Evolutionary conservation across 1,140 invertebrate species (phyloP).

Genomic region (Heliconius eleuchia): DNA sequence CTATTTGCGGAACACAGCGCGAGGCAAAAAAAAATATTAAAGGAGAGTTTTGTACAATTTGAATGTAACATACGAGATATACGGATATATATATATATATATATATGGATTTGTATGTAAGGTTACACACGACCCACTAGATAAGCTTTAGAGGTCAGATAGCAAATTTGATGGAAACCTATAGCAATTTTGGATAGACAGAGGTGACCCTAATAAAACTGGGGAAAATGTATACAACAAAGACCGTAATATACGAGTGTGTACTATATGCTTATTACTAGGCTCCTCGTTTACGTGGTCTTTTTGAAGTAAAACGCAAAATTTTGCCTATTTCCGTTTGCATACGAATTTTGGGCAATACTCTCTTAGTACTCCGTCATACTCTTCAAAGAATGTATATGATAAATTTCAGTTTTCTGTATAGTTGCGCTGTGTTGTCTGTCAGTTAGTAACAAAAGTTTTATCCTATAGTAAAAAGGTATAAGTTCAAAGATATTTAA

Average conservation of each 20-base stretch:
- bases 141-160: neutral
- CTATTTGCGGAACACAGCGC: neutral
- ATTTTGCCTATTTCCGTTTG: neutral
- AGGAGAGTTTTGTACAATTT: too few species aligned
- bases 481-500: too few species aligned
- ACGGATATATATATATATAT: neutral
- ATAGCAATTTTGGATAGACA: neutral
- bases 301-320: neutral
- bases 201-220: constrained; percentile 1
- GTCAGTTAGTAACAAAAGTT: neutral
- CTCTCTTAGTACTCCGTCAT: neutral
- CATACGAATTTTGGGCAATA: too few species aligned
- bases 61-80: too few species aligned
- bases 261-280: neutral
- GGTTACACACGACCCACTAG: neutral
- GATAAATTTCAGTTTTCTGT: neutral
- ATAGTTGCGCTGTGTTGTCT: neutral
- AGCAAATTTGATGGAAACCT: neutral
- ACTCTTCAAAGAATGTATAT: neutral
- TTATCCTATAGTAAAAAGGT: too few species aligned
- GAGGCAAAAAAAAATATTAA: neutral
- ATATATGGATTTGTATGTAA: neutral
- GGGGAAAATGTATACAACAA: neutral
- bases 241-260: neutral
- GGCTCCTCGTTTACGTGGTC: too few species aligned